Base-by-base conservation (phyloP, 2,888 invertebrate species). In the Schizotus pectinicornis region DNA sequence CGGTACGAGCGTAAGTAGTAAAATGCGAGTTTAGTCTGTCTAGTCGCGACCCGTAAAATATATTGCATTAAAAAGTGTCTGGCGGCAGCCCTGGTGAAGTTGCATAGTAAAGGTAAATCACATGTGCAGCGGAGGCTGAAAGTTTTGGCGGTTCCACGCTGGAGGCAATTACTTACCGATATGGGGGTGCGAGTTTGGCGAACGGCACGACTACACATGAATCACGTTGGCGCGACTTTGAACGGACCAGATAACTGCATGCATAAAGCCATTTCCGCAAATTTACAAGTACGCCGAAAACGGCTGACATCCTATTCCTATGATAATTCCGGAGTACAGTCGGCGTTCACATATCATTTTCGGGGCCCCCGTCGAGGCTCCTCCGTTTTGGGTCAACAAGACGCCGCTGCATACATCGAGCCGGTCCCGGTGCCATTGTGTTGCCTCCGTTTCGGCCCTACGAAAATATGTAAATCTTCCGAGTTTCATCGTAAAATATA, bases 301-400 rank as follows among this genome's bases (percentile, higher is more conserved):
- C 55, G 65, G 52, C 63, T 56, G 63, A 64, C 67, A 64, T 64
- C 58, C 66, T 62, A 64, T 68, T 68, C 64, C 62, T 61, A 65
- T 64, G 64, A 54, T 65, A 68, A 67, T 68, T 61, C 51, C 34
- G 33, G 39, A 35, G 35, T 54, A 45, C 56, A 57, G 52, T 51
- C 61, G 57, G 56, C 54, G 48, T 62, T 59, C 60, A 55, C 62
- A 65, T 62, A 59, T 59, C 57, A 61, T 62, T 50, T 51, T 45
- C 39, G 9, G 49, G 43, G 48, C 38, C 46, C 33, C 31, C 22
- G 22, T 22, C 22, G 22, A 41, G 41, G 14, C 34, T 46, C 39
- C 34, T 46, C 39, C 41, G 32, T 56, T 60, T 47, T 55, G 52
- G 52, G 60, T 60, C 56, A 56, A 56, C 59, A 46, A 54, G 47